Base-by-base conservation (phyloP, 2,888 invertebrate genomes). In the Leptinotarsa peninsularis region DNA sequence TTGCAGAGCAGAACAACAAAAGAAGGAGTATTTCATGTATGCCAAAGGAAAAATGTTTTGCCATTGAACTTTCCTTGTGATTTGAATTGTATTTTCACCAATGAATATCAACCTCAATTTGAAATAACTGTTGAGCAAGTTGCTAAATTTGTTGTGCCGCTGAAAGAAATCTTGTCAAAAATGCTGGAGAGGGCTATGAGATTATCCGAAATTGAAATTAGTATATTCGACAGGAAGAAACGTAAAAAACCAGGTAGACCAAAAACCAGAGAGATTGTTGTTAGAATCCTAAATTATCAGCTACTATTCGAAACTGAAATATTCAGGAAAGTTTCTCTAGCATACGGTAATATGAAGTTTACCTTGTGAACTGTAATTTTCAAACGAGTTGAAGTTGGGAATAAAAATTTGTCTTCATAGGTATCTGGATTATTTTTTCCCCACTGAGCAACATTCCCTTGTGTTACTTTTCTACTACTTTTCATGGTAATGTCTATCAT, bases 291-390 rank as follows among this genome's bases (percentile, higher is more conserved):
- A 13, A 63, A 63, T 63, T 63, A 63, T 43, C 27, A 33, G 33
- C 43, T 63, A 10, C n/a, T 63, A 33, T 63, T 63, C 17, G 63
- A 63, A 14, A 63, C 63, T 3, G 63, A 63, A 63, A n/a, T 63
- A 43, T 63, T 63, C n/a, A 43, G 63, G 0, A 63, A 27, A 13
- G 63, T 63, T 10, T 33, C 27, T 43, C 7, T 63, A 27, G 27
- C 63, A 4, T 63, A 63, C n/a, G 63, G 63, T 33, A 17, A 63
- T 63, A 4, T 63, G 63, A 63, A 63, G 58, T 15, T 63, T 10
- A 33, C 63, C 3, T n/a, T 63, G 63, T 63, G 43, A 33, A 63
- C 27, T 18, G 13, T 58, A 21, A 5, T n/a, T 4, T 63, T 27
- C 18, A 4, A 7, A 33, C 0, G 17, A 17, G 17, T 27, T 7